Evolutionary conservation across 2,888 invertebrate species (phyloP).

Genomic region (Phengaris arion): DNA sequence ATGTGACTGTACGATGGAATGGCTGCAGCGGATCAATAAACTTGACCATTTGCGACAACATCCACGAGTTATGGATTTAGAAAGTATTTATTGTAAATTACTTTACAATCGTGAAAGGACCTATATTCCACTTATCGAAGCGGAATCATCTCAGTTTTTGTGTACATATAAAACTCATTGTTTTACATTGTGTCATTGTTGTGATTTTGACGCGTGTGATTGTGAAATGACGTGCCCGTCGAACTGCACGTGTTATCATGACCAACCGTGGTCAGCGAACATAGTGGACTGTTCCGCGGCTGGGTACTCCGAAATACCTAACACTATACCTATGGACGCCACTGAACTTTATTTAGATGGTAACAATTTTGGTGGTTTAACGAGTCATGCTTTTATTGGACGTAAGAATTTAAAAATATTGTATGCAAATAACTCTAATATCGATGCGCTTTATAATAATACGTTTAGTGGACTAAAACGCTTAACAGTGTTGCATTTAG

Average conservation of each 20-base stretch:
- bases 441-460: slow-evolving; percentile 91
- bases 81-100: slow-evolving; percentile 92
- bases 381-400: slow-evolving; percentile 94
- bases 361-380: slow-evolving; percentile 91
- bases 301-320: slow-evolving; percentile 90
- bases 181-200: slow-evolving; percentile 96
- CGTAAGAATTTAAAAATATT: slow-evolving; percentile 92
- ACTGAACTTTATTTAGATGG: slow-evolving; percentile 96
- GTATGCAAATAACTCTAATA: slow-evolving; percentile 93
- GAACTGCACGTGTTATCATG: slow-evolving; percentile 96
- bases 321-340: slow-evolving; percentile 95
- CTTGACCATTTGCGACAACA: slow-evolving; percentile 90
- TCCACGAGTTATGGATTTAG: slow-evolving; percentile 93
- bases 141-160: slow-evolving; percentile 92
- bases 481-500: slow-evolving; percentile 89
- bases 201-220: slow-evolving; percentile 97
- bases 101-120: slow-evolving; percentile 90
- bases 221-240: slow-evolving; percentile 98
- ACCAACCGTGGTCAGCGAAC: slow-evolving; percentile 95
- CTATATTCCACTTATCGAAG: slow-evolving; percentile 91
- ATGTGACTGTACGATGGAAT: slow-evolving; percentile 97
- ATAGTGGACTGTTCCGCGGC: slow-evolving; percentile 94
- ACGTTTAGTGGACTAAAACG: slow-evolving; percentile 93
- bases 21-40: slow-evolving; percentile 94
- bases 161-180: slow-evolving; percentile 96